Evolutionary conservation across 2,797 vertebrate genomes (phyloP).

Genomic region (Spinus pinus): DNA sequence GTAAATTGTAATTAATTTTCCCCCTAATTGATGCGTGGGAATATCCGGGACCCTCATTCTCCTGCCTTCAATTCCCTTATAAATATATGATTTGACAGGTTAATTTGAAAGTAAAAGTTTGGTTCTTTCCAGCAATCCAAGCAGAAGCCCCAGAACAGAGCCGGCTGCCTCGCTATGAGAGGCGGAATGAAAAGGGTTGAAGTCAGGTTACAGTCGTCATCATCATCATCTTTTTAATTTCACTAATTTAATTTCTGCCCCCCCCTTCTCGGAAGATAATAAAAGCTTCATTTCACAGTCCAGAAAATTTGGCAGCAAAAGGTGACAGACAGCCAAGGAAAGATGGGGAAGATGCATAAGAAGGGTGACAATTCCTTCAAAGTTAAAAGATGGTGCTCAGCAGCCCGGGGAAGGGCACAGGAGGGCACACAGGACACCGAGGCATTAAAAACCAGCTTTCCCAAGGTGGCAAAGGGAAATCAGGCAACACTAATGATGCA

Average conservation of each 20-base stretch:
- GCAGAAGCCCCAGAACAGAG: slow-evolving; percentile 67
- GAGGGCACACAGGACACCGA: not conserved
- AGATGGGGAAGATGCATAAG: not conserved
- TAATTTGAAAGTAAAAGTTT: slow-evolving; percentile 78
- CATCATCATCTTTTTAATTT: slow-evolving; percentile 61
- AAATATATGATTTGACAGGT: slow-evolving; percentile 79
- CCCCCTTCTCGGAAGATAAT: slow-evolving; percentile 42
- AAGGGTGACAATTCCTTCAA: not conserved
- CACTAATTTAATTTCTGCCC: slow-evolving; percentile 62
- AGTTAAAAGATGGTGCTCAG: not conserved
- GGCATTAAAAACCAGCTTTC: not conserved
- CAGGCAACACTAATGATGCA: not conserved
- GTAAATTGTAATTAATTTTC: slow-evolving; percentile 79
- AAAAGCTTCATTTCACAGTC: slow-evolving; percentile 73
- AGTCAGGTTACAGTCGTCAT: slow-evolving; percentile 63
- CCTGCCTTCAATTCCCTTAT: slow-evolving; percentile 69
- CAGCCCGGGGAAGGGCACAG: not conserved
- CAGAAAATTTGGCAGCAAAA: slow-evolving; percentile 43
- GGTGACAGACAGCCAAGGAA: slow-evolving; percentile 37
- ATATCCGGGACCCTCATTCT: slow-evolving; percentile 72
- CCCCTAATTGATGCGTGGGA: slow-evolving; percentile 77
- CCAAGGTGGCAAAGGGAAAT: slow-evolving; percentile 2
- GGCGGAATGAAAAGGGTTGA: slow-evolving; percentile 72
- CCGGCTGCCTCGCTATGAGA: slow-evolving; percentile 54
- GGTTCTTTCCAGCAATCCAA: slow-evolving; percentile 73